Evolutionary conservation across 2,888 invertebrate species (phyloP), one percentile per base, ranked within the genome.

Genomic region (Mimas tiliae): DNA sequence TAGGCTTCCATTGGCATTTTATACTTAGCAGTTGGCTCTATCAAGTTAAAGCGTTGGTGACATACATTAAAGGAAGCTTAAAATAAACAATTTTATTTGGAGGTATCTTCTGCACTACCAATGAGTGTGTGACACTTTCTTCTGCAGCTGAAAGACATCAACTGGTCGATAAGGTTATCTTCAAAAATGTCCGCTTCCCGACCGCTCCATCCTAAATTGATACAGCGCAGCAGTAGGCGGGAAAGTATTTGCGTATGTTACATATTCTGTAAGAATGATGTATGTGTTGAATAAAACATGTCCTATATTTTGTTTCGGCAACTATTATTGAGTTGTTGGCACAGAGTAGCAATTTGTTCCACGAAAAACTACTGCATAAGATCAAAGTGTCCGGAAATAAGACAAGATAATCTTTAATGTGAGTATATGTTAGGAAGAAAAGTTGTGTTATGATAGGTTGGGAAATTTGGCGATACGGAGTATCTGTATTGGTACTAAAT

Each of bases 321-420:
- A 53, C 38, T 58, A 42, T 58, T 42, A 58, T 19, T 58, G 19
- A 19, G 58, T 19, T 58, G 19, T 19, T 42, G 19, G 42, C 58
- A 16, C 11, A 16, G 6, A 19, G 42, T 27, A 33, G 58, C 38
- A 19, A 58, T 58, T 58, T 42, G 19, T 19, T 58, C 58, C 16
- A 16, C 16, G 16, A 38, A 58, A 38, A 58, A 42, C 58, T 11
- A 38, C 19, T 42, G 38, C 38, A 19, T 38, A 19, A 58, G 58
- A 58, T 58, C 58, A 58, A 58, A 58, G 58, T 58, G 12, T 58
- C 16, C 38, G 42, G 42, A 58, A 58, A 58, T 58, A 58, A 53
- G 58, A 19, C 42, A 19, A 58, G 58, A 42, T 58, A 42, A 58
- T 58, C 38, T 58, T 58, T 58, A 8, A 55, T 38, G 42, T 38